Evolutionary conservation across 2,113 vertebrate genomes (phyloP), one percentile per base, ranked within the genome.

Genomic region (Scomber japonicus): DNA sequence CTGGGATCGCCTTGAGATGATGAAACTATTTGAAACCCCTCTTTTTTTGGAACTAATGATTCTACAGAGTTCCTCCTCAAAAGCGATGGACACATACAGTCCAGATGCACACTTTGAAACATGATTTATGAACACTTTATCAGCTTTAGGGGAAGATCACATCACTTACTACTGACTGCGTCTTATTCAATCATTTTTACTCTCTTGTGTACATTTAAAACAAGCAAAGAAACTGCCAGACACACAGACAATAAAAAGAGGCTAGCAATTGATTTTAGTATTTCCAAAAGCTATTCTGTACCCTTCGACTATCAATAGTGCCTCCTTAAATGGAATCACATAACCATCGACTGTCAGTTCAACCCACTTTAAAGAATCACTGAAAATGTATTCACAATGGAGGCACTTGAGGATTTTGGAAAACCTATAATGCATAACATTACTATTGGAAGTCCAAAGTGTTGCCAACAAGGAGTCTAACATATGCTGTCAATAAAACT

Each of bases 21-120:
- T 92, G 92, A 90, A 92, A 92, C 63, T 17, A 40, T 11, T 14
- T 88, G 92, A 93, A 93, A 93, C 69, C 9, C 35, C 70, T 81
- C 44, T 81, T 86, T 88, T 88, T 86, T 84, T 71, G 35, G 78
- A 78, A 70, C 65, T 90, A 92, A 91, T 84, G 86, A 89, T 80
- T 88, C 79, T 50, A 63, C 70, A 65, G 68, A 54, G 5, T 80
- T 86, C 80, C 21, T 82, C 74, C 35, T 83, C n/a, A 62, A 45
- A 78, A 86, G 16, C 17, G n/a, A 45, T 72, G 78, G 65, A 59
- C 78, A 68, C 79, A 71, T 30, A 35, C 24, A 1, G 80, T 71
- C 27, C 55, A 30, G 21, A 80, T 84, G 67, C 68, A 71, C 54
- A 82, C 31, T 80, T 64, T 75, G 21, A 84, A 72, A 78, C 24